Evolutionary conservation across 1,140 invertebrate genomes (phyloP), one percentile per base, ranked within the genome.

Genomic region (Prorops nasuta): DNA sequence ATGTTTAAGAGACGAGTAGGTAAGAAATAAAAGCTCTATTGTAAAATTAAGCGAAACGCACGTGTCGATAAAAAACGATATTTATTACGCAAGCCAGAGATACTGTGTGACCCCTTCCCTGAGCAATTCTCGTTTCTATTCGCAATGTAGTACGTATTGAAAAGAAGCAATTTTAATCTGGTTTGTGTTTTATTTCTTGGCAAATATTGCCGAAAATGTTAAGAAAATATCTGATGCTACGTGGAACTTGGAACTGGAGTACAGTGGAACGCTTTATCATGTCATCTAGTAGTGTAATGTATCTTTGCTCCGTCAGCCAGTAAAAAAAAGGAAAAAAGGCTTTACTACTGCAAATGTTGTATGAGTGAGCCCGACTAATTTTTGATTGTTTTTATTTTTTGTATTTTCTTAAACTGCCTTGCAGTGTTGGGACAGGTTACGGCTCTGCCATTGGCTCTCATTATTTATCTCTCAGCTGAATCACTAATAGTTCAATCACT

Each of bases 361-460:
- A 43, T 49, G 41, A 60, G 57, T 60, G 57, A 60, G 53, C 49
- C 58, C 50, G 57, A 53, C 58, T 49, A 53, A 59, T 56, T 52
- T 60, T 15, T 35, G 17, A n/a, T 18, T 28, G 2, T 31, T 31
- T 28, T 3, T 28, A 28, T 28, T 28, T 28, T 28, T 7, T 28
- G 24, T 7, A 28, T 12, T 28, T 28, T 28, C 6, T 28, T 6
- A 7, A 35, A n/a, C 15, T 35, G 54, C 37, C 48, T 42, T 66
- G 64, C 67, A 76, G 71, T 75, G 72, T 68, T 68, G 68, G 9
- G 7, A 69, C 74, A 66, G 67, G 24, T 69, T 67, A 71, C 69
- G 71, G 69, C 74, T 76, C 74, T 76, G 69, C 68, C 63, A 77
- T 77, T 76, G 74, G 69, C 72, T 77, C 72, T 77, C 72, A 77